These are phyloP conservation scores for Aspidiotus destructor DNA, from an alignment of 2,888 invertebrate species.

Conservation along the genomic window DNA sequence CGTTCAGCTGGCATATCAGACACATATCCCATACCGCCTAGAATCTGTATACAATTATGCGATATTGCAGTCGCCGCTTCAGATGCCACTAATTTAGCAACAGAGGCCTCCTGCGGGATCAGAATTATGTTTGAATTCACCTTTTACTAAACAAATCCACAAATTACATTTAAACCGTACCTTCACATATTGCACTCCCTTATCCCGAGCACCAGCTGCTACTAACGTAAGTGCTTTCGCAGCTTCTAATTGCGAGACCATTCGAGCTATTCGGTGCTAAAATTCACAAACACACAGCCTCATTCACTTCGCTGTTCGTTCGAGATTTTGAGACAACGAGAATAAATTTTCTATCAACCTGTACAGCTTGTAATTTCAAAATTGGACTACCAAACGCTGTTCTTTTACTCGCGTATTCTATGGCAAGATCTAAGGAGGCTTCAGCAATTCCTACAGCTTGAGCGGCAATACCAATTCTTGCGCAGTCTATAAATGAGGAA, in stretches of 20 bases:
- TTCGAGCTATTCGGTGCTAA: conserved; percentile 57
- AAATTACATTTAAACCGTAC: background rate
- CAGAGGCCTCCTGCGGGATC: conserved; percentile 52
- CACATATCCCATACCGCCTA: conserved; percentile 64
- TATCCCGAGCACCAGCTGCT: conserved; percentile 54
- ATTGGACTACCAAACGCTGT: conserved; percentile 59
- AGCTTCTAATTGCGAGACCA: conserved; percentile 57
- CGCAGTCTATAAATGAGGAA: conserved; percentile 51
- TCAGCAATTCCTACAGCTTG: conserved; percentile 68
- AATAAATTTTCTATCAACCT: conserved; percentile 43
- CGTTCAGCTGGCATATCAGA: conserved; percentile 61
- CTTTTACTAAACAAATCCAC: background rate
- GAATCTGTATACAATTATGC: conserved; percentile 63
- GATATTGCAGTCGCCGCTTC: conserved; percentile 57
- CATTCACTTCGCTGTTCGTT: too few species aligned
- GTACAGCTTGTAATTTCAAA: conserved; percentile 56
- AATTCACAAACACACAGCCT: conserved; percentile 6
- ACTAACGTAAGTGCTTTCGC: conserved; percentile 60
- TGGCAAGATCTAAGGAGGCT: conserved; percentile 63
- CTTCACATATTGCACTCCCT: conserved; percentile 33
- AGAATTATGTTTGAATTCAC: background rate
- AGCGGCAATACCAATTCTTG: conserved; percentile 62
- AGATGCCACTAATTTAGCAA: conserved; percentile 66
- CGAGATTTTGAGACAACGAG: too few species aligned
- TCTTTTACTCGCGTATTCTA: conserved; percentile 56